These are phyloP conservation scores for Struthidea cinerea DNA, from an alignment of 2,113 vertebrate species.

Conservation along the genomic window DNA sequence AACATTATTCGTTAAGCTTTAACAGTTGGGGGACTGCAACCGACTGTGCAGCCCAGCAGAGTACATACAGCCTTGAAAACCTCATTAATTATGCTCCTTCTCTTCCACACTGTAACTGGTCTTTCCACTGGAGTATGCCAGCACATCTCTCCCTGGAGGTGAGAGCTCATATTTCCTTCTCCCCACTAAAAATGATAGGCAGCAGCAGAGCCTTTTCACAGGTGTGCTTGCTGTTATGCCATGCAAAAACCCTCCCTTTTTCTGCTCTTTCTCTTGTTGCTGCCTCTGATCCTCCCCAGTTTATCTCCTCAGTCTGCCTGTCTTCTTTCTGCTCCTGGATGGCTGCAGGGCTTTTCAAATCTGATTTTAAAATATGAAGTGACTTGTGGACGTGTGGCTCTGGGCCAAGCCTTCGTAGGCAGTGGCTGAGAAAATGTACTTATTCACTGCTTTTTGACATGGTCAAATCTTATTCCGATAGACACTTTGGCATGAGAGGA, in stretches of 20 bases:
- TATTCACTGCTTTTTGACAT: background rate
- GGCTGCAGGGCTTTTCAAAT: slow-evolving; percentile 19
- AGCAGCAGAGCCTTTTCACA: background rate
- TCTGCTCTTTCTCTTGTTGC: background rate
- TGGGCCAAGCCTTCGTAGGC: background rate
- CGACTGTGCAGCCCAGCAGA: background rate
- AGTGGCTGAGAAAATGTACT: background rate
- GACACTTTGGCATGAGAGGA: background rate
- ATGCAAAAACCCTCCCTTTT: background rate
- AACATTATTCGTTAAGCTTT: background rate
- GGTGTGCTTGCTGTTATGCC: background rate
- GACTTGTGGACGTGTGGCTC: background rate
- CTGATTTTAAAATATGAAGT: background rate
- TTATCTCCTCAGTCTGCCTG: background rate
- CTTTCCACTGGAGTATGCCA: background rate
- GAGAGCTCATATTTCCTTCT: background rate
- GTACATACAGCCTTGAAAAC: background rate
- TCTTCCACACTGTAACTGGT: background rate
- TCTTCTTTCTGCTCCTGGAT: background rate
- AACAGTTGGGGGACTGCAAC: background rate
- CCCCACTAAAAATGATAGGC: background rate
- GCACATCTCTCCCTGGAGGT: background rate
- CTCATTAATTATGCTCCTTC: background rate
- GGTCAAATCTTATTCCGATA: background rate
- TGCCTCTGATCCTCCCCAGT: background rate